These are phyloP conservation scores for Muntiacus reevesi DNA, from an alignment of 2,113 vertebrate species.

Conservation along the genomic window DNA sequence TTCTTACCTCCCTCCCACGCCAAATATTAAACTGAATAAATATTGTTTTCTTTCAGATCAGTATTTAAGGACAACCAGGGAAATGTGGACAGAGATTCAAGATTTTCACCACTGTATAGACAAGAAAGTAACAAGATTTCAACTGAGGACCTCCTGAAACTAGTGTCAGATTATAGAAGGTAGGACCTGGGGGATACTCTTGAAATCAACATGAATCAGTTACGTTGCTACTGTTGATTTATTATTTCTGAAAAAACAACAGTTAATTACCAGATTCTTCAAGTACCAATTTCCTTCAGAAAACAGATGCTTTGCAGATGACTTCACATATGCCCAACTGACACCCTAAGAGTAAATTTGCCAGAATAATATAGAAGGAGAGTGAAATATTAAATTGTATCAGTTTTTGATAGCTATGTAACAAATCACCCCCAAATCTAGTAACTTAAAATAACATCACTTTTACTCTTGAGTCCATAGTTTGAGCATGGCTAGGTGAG, in stretches of 20 bases:
- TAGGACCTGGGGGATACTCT: conserved; percentile 67
- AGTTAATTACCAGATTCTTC: not conserved
- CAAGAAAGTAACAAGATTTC: conserved; percentile 98
- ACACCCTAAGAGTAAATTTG: conserved; percentile 6
- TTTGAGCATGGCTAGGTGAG: not conserved
- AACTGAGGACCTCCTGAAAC: conserved; percentile 94
- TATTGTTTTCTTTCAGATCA: conserved; percentile 81
- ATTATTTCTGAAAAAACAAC: not conserved
- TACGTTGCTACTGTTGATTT: not conserved
- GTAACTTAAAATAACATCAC: not conserved
- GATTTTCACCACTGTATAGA: conserved; percentile 96
- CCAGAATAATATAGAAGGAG: conserved; percentile 14
- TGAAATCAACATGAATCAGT: not conserved
- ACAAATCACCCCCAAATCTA: not conserved
- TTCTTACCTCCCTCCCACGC: not conserved
- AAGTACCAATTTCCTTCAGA: not conserved
- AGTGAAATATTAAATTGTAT: not conserved
- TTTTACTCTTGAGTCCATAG: not conserved
- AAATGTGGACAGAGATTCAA: conserved; percentile 93
- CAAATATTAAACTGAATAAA: not conserved
- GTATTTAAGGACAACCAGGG: conserved; percentile 98
- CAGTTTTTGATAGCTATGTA: not conserved
- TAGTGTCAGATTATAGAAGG: conserved; percentile 94
- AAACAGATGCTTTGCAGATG: conserved; percentile 47
- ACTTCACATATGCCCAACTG: conserved; percentile 25